These are phyloP conservation scores for Glossosoma conforme DNA, from an alignment of 1,140 invertebrate genomes.

Conservation along the genomic window DNA sequence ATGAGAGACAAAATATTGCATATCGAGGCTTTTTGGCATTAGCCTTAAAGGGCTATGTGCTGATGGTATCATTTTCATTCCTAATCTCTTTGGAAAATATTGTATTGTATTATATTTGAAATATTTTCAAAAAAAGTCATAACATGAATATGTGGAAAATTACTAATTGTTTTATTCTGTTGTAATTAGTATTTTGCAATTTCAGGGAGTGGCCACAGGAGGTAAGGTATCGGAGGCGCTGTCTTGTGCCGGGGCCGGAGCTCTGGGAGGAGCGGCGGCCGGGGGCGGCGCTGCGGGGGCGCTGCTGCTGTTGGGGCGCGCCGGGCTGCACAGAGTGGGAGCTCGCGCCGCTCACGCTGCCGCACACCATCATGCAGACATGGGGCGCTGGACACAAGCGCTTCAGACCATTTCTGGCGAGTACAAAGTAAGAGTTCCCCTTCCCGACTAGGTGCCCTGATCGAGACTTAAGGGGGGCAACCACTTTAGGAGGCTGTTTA, in stretches of 20 bases:
- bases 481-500: no score
- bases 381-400: slow-evolving; percentile 59
- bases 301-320: slow-evolving; percentile 78
- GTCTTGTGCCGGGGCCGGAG: slow-evolving; percentile 46
- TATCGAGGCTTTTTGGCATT: no score
- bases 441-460: no score
- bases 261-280: slow-evolving; percentile 74
- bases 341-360: slow-evolving; percentile 80
- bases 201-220: slow-evolving; percentile 68
- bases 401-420: slow-evolving; percentile 34
- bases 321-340: slow-evolving; percentile 72
- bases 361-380: slow-evolving; percentile 63
- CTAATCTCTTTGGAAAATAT: no score
- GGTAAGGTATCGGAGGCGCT: slow-evolving; percentile 59
- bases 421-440: slow-evolving; percentile 25
- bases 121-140: no score
- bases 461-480: no score
- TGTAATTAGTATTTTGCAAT: no score
- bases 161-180: not conserved
- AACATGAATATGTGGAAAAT: not conserved
- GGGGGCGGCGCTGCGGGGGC: slow-evolving; percentile 75
- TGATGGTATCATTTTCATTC: no score
- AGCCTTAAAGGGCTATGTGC: no score
- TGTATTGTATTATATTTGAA: no score
- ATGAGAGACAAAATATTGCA: no score